Conservation (phyloP, 1,140 invertebrate species). For the Zaprionus taronus region DNA sequence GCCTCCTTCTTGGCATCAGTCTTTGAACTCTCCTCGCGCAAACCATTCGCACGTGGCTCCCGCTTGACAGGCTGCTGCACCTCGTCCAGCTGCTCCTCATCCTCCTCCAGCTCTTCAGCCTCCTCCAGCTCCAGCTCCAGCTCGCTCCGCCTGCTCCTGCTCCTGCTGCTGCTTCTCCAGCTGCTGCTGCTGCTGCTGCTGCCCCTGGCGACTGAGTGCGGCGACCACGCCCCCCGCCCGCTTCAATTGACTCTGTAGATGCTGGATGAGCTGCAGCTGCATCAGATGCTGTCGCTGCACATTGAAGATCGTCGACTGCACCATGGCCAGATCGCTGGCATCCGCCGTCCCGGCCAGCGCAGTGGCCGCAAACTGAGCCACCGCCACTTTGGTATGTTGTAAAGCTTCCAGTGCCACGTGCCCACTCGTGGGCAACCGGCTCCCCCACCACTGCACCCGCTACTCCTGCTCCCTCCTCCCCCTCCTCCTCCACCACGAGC, state of each 20-base stretch:
- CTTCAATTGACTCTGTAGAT: constrained; percentile 93
- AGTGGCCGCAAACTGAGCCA: constrained; percentile 95
- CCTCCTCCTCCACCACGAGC: too few relatives aligned
- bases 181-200: constrained; percentile 27
- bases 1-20: constrained; percentile 53
- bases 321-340: constrained; percentile 92
- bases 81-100: not conserved
- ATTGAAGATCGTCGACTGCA: constrained; percentile 94
- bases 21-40: constrained; percentile 67
- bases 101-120: constrained; percentile 3
- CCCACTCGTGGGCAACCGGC: constrained; percentile 61
- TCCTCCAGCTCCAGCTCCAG: constrained; percentile 6
- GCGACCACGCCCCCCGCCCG: constrained; percentile 56
- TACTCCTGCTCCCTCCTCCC: not conserved
- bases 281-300: constrained; percentile 97
- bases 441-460: not conserved
- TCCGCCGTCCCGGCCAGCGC: constrained; percentile 88
- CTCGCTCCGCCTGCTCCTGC: constrained; percentile 13
- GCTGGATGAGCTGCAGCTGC: constrained; percentile 96
- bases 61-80: constrained; percentile 14
- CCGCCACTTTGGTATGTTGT: constrained; percentile 91
- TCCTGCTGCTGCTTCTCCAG: constrained; percentile 36
- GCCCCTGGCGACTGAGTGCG: constrained; percentile 47
- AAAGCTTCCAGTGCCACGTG: constrained; percentile 93
- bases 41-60: constrained; percentile 13